phyloP scores from a whole-genome alignment of 53 echinoderm and acorn worm genomes.

The Zoroaster sp. region DNA sequence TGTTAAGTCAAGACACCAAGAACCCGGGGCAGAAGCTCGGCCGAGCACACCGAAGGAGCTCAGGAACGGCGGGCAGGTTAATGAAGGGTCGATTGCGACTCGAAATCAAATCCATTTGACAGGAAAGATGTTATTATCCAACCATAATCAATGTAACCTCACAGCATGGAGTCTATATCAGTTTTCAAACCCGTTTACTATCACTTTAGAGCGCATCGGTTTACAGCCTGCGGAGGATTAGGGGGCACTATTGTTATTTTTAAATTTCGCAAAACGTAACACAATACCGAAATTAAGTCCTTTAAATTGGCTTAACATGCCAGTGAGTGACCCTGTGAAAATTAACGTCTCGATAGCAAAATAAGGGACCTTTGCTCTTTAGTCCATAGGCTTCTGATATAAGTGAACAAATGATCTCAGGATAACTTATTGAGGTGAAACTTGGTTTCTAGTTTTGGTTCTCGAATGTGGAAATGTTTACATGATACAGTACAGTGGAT shows the following conservation, averaged over 20 bases:
- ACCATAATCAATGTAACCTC: slow-evolving; percentile 16
- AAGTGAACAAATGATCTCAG: no score
- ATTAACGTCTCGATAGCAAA: no score
- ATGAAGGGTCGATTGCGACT: neutral
- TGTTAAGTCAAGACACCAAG: neutral
- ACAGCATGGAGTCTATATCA: slow-evolving; percentile 16
- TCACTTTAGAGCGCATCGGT: neutral
- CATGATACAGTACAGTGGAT: no score
- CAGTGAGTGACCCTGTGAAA: no score
- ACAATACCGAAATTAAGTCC: neutral
- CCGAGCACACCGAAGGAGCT: neutral
- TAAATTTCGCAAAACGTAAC: slow-evolving; percentile 1
- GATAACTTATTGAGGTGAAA: no score
- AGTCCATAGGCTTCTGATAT: no score
- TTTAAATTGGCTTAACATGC: neutral
- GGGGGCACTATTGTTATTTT: neutral
- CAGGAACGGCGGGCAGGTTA: neutral
- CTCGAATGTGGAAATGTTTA: no score
- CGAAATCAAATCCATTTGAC: slow-evolving; percentile 14
- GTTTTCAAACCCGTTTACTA: slow-evolving; percentile 45
- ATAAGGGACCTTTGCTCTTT: no score
- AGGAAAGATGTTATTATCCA: slow-evolving; percentile 49
- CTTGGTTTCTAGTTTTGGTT: no score
- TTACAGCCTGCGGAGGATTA: slow-evolving; percentile 31
- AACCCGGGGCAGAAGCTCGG: neutral